phyloP scores from a whole-genome alignment of 1,140 invertebrate species.

The Drosophila quadrilineata region DNA sequence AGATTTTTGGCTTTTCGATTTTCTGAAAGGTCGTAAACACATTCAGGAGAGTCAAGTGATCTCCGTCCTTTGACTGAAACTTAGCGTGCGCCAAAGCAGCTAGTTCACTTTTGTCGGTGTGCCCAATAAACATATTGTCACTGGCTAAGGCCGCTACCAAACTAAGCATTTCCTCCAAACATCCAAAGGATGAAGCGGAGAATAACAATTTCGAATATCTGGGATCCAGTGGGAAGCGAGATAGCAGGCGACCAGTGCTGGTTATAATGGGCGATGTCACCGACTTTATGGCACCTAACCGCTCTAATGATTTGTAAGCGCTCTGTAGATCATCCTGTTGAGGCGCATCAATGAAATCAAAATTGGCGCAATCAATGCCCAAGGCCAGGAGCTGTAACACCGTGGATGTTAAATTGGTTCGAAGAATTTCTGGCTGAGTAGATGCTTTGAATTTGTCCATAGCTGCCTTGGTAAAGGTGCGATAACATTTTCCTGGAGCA shows the following conservation, averaged over 20 bases:
- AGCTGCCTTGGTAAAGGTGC: constrained; percentile 87
- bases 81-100: constrained; percentile 87
- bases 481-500: constrained; percentile 90
- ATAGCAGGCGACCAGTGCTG: constrained; percentile 91
- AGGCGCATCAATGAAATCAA: constrained; percentile 96
- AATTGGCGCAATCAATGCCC: constrained; percentile 90
- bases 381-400: constrained; percentile 89
- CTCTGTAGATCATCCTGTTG: constrained; percentile 86
- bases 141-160: constrained; percentile 84
- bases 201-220: constrained; percentile 92
- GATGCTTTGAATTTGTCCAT: constrained; percentile 87
- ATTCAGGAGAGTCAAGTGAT: constrained; percentile 96
- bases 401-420: constrained; percentile 80
- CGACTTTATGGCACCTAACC: constrained; percentile 88
- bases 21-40: constrained; percentile 91
- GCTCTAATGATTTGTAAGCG: constrained; percentile 87
- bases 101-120: constrained; percentile 84
- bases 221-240: constrained; percentile 95
- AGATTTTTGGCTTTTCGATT: constrained; percentile 89
- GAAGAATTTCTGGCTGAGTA: constrained; percentile 92
- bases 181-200: constrained; percentile 88
- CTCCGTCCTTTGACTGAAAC: constrained; percentile 93
- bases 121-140: constrained; percentile 84
- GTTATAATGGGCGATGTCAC: constrained; percentile 84
- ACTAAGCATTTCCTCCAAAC: constrained; percentile 90